These are phyloP conservation scores for Stenodema calcarata DNA, from an alignment of 2,888 invertebrate genomes.

Conservation along the genomic window DNA sequence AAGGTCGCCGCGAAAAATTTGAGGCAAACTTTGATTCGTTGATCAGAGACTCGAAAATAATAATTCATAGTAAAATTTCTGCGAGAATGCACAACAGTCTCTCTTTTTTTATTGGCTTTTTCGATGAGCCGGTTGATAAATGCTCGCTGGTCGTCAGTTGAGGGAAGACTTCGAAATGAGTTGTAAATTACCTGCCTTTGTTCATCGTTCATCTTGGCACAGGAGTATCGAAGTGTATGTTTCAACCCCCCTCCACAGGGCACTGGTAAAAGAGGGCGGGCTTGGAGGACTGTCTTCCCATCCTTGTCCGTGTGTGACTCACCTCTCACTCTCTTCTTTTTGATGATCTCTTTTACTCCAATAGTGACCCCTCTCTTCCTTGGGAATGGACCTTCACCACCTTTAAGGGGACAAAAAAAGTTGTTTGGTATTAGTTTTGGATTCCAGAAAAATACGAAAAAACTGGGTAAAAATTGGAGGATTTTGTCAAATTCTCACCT, in stretches of 20 bases:
- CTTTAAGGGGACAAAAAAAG: neutral
- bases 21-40: neutral
- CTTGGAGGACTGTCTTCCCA: neutral
- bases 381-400: neutral
- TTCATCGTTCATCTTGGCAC: neutral
- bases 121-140: constrained; percentile 11
- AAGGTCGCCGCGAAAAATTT: neutral
- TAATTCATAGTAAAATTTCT: constrained; percentile 3
- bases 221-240: neutral
- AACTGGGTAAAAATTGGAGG: neutral
- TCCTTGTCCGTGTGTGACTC: neutral
- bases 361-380: neutral
- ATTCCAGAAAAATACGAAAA: neutral
- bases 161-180: neutral
- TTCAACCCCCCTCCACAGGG: neutral
- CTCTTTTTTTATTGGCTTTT: constrained; percentile 6
- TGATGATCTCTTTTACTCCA: neutral
- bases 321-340: constrained; percentile 5
- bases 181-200: constrained; percentile 2
- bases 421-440: neutral
- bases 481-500: neutral
- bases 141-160: constrained; percentile 21
- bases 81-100: neutral
- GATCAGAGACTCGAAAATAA: neutral
- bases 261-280: neutral